Evolutionary conservation across 2,797 vertebrate genomes (phyloP).

Genomic region (Hyperoplus immaculatus): DNA sequence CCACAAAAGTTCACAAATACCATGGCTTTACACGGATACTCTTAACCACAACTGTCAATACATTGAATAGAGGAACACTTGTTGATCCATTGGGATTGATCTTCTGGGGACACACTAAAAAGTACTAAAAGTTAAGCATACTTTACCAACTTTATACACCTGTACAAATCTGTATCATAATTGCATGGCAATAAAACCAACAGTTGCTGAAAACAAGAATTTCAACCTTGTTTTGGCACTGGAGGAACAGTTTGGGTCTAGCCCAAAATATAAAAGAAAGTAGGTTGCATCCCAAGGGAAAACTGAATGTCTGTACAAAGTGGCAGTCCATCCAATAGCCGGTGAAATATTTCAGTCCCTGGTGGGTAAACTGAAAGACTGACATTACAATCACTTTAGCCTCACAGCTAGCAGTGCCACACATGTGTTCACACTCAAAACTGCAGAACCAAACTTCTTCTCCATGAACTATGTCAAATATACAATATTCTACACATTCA

Average conservation of each 20-base stretch:
- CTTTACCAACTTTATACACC: too few relatives aligned
- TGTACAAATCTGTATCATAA: background rate
- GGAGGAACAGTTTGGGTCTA: background rate
- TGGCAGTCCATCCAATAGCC: background rate
- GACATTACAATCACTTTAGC: too few relatives aligned
- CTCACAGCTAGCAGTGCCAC: background rate
- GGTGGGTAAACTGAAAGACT: background rate
- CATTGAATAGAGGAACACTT: background rate
- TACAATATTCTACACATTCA: background rate
- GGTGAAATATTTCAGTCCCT: slow-evolving; percentile 1
- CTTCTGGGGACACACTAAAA: background rate
- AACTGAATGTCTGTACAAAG: background rate
- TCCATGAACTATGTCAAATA: background rate
- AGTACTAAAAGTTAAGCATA: too few relatives aligned
- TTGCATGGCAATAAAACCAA: background rate
- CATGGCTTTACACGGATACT: background rate
- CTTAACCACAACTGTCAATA: background rate
- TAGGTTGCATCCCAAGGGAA: background rate
- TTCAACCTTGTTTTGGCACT: background rate
- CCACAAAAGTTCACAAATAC: background rate
- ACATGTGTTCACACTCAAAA: background rate
- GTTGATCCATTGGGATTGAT: background rate
- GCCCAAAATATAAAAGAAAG: background rate
- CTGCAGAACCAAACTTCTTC: background rate
- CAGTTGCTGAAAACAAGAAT: background rate